phyloP scores from a whole-genome alignment of 2,797 vertebrate genomes.

The Syngnathus rostellatus region DNA sequence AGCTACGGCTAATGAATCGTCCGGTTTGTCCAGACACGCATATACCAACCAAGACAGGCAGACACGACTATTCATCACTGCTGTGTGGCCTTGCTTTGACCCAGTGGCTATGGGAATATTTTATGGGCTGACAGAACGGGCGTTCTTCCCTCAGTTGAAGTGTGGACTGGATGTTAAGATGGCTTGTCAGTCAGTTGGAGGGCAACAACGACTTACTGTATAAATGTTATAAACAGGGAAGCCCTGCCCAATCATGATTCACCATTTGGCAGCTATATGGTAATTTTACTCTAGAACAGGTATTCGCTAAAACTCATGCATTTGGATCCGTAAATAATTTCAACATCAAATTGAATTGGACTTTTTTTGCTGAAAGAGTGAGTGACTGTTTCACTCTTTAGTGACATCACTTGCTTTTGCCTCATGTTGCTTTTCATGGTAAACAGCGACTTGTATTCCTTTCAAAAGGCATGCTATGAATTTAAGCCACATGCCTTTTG shows the following conservation, averaged over 20 bases:
- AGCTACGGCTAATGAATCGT: not conserved
- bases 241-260: no score
- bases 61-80: not conserved
- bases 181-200: not conserved
- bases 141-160: not conserved
- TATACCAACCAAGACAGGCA: not conserved
- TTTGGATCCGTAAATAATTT: no score
- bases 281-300: not conserved
- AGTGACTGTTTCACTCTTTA: no score
- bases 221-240: no score
- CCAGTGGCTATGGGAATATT: not conserved
- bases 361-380: no score
- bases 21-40: not conserved
- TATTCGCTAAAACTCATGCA: not conserved
- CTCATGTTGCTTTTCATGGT: no score
- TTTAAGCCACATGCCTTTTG: not conserved
- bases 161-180: not conserved
- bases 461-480: not conserved
- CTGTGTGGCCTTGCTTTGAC: not conserved
- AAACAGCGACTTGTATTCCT: not conserved
- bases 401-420: no score
- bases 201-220: not conserved
- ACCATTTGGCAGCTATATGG: no score
- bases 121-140: slow-evolving; percentile 22
- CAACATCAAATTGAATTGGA: no score